Evolutionary conservation across 2,888 invertebrate species (phyloP), one percentile per base, ranked within the genome.

Genomic region (Drosophila emarginata): DNA sequence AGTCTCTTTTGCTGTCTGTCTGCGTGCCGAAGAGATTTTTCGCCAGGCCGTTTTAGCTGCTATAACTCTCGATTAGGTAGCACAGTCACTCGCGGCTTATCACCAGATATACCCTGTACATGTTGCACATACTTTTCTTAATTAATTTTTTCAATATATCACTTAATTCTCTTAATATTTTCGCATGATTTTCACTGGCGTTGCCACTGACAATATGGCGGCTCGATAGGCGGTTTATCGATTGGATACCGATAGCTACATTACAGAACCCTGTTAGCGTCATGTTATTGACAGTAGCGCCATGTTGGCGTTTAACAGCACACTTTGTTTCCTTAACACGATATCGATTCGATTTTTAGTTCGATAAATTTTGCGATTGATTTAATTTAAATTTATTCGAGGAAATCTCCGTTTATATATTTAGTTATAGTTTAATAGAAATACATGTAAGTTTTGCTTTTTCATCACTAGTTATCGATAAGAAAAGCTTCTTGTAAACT

Each of bases 191-290:
- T 79, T 74, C 45, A 45, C 54, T 52, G 69, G 82, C 78, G 84
- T 79, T 79, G 80, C 84, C 79, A 67, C 79, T 85, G 85, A 78
- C 81, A 84, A 80, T 81, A 84, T 81, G 85, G 81, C 85, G 84
- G 80, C 65, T 9, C 28, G 54, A 60, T 5, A 9, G 36, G 7
- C 11, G 32, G 54, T 21, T 36, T 18, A 54, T n/a, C 54, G 54
- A 54, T 18, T 18, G 28, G 12, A 18, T 12, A 28, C 18, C 54
- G 54, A 54, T 54, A 54, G 18, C 15, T 52, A 11, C 26, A 26
- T n/a, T 26, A 26, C 52, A 26, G 26, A 2, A 6, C 26, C n/a
- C n/a, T 52, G 52, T 52, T 52, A 52, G 52, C 26, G n/a, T 26
- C n/a, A n/a, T 45, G 45, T 21, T 21, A 1, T 18, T 18, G 12